phyloP scores from a whole-genome alignment of 2,888 invertebrate species.

The Cloeon dipterum region DNA sequence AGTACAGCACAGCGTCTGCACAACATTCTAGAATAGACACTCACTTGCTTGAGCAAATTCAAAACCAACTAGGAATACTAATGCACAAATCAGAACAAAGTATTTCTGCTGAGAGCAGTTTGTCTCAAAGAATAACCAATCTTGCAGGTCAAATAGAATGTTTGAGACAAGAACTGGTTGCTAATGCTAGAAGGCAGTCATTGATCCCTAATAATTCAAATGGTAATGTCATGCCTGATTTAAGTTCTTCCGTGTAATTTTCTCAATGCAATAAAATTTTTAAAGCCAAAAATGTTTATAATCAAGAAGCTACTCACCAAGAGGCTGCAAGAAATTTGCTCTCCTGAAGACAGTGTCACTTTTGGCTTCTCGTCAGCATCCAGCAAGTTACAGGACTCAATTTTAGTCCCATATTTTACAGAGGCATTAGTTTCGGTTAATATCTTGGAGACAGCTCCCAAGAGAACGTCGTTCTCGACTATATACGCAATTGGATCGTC shows the following conservation, averaged over 20 bases:
- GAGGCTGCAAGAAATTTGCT: background rate
- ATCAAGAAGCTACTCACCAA: background rate
- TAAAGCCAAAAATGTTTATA: no score
- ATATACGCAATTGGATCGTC: slow-evolving; percentile 64
- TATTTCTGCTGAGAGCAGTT: background rate
- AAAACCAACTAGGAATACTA: background rate
- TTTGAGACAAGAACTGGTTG: slow-evolving; percentile 1
- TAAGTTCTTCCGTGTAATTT: no score
- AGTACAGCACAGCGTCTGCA: background rate
- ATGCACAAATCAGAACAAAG: background rate
- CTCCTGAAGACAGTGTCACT: background rate
- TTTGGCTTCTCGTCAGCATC: background rate
- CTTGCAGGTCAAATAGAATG: background rate
- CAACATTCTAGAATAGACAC: background rate
- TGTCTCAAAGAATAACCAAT: background rate
- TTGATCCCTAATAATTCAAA: background rate
- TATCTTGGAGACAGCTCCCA: slow-evolving; percentile 45
- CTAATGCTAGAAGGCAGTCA: background rate
- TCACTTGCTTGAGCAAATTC: background rate
- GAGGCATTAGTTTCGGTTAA: slow-evolving; percentile 22
- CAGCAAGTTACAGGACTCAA: slow-evolving; percentile 32
- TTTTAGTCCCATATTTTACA: slow-evolving; percentile 42
- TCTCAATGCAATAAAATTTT: no score
- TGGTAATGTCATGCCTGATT: no score
- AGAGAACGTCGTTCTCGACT: slow-evolving; percentile 78